Conservation (phyloP, 2,113 vertebrate species). For the Phyllostomus hastatus region DNA sequence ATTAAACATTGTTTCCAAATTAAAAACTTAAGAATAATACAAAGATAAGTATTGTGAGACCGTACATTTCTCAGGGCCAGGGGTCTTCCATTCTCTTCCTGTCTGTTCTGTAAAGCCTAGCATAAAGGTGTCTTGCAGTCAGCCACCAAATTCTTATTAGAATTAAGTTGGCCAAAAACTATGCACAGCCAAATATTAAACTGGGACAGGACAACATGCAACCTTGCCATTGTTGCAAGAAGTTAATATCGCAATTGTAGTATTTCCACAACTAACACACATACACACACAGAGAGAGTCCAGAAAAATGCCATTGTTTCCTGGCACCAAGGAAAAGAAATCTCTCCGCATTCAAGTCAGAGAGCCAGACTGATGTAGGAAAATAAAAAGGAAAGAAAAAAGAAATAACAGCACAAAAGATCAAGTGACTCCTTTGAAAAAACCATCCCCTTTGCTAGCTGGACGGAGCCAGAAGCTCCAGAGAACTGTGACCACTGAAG, state of each 20-base stretch:
- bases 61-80: neutral
- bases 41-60: neutral
- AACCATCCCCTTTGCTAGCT: slow-evolving; percentile 72
- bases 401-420: slow-evolving; percentile 29
- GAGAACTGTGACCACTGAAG: slow-evolving; percentile 73
- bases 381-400: slow-evolving; percentile 34
- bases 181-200: slow-evolving; percentile 11
- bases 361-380: neutral
- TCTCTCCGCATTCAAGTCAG: neutral
- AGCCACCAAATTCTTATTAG: neutral
- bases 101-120: neutral
- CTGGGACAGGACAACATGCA: neutral
- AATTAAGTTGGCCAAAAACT: neutral
- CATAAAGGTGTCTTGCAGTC: neutral
- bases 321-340: slow-evolving; percentile 25
- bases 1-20: neutral
- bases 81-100: neutral
- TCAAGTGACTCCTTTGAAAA: slow-evolving; percentile 68
- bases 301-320: slow-evolving; percentile 3
- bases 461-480: slow-evolving; percentile 72
- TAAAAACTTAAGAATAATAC: neutral
- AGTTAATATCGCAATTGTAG: neutral
- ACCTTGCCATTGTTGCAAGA: neutral
- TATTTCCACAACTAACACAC: neutral
- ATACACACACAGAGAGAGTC: neutral